Base-by-base conservation (phyloP, 2,797 vertebrate species). In the Sebastes cheni region DNA sequence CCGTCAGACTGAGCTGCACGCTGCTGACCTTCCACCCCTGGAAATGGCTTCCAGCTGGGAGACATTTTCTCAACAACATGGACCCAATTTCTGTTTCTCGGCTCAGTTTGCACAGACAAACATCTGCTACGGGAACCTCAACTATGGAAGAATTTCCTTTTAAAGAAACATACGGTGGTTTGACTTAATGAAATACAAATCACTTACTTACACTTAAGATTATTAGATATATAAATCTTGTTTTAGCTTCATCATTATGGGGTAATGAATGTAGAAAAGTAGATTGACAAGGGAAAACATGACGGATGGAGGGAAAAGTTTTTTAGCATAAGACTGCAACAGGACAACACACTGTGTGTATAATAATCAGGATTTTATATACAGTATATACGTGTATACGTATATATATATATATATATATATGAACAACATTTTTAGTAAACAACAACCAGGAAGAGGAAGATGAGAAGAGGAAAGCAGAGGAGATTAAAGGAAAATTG, bases 1-100 rank as follows among this genome's bases (percentile, higher is more conserved):
- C 20, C 14, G 2, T 76, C 67, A 71, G 32, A 42, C 56, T 22
- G 65, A 67, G 77, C 71, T 5, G 30, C 85, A 69, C 68, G 67
- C 54, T 4, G 50, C 27, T 75, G 79, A 88, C 86, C 86, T 85
- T 64, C 10, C 66, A 81, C 79, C 84, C 67, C 61, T 84, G 67
- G 65, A 81, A 84, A 85, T 81, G 67, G 50, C 77, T 89, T 83
- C 79, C 84, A 88, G 77, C 79, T 84, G 77, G 61, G 72, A 77
- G 60, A 77, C 59, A 60, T 83, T 82, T 83, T 83, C 76, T 73
- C 68, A 6, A 16, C 79, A 79, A 66, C 75, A 58, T 86, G 81
- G 83, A 86, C 77, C 67, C 80, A 81, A 86, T 89, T 88, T 83
- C 25, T 9, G 14, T 42, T 75, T 79, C 64, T 70, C 74, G n/a